phyloP scores from a whole-genome alignment of 2,888 invertebrate species.

The Aphelenchoides bicaudatus region DNA sequence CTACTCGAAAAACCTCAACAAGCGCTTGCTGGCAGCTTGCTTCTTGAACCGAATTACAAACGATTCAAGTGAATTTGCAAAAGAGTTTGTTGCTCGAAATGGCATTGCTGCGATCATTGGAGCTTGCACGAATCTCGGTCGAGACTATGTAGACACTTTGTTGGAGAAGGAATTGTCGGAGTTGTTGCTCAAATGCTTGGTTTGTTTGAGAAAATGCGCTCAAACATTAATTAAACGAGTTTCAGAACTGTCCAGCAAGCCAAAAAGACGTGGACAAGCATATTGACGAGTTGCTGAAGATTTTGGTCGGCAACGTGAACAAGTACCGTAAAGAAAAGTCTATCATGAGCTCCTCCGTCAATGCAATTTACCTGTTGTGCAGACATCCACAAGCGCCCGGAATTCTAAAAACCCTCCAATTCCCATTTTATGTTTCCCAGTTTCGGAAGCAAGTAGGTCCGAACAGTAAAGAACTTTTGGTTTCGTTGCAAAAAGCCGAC shows the following conservation, averaged over 20 bases:
- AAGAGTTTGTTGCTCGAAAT: background rate
- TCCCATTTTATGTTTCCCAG: conserved; percentile 4
- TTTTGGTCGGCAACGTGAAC: conserved; percentile 5
- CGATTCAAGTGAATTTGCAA: background rate
- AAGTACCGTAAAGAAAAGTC: background rate
- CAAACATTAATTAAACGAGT: background rate
- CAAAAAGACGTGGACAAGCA: background rate
- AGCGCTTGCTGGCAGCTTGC: background rate
- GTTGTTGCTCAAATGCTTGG: conserved; percentile 1
- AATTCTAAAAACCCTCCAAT: conserved; percentile 9
- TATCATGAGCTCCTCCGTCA: background rate
- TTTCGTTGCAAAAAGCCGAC: conserved; percentile 9
- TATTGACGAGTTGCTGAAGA: conserved; percentile 3
- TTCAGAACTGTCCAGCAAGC: conserved; percentile 3
- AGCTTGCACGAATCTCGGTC: background rate
- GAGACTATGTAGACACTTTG: conserved; percentile 1
- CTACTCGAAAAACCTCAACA: background rate
- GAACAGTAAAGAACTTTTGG: conserved; percentile 2
- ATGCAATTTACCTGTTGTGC: background rate
- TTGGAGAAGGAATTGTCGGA: background rate
- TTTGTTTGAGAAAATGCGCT: no score
- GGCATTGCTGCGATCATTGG: background rate
- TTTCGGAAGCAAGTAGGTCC: background rate
- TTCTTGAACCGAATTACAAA: conserved; percentile 13
- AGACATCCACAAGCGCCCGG: background rate